These are phyloP conservation scores for Brachyhypopomus occidentalis DNA, from an alignment of 2,113 vertebrate genomes.

Conservation along the genomic window DNA sequence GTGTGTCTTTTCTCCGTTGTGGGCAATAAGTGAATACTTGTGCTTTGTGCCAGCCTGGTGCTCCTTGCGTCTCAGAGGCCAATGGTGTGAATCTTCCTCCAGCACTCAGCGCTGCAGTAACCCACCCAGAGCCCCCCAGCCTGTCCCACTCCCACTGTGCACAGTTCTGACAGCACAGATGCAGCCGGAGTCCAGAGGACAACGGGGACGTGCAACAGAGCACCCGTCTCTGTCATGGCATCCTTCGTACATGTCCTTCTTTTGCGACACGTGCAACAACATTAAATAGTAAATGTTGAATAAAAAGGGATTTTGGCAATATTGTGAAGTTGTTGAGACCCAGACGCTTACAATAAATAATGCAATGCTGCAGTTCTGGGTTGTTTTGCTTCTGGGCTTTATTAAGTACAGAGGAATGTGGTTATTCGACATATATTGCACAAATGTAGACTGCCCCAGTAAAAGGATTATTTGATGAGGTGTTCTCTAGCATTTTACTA, in stretches of 20 bases:
- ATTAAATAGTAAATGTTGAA: background rate
- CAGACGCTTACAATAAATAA: background rate
- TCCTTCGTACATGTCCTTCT: background rate
- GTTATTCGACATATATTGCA: background rate
- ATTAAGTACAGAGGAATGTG: background rate
- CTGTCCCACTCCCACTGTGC: background rate
- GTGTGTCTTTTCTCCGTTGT: background rate
- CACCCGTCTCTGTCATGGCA: background rate
- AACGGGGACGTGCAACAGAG: background rate
- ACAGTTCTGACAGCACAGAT: background rate
- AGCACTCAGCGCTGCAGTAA: background rate
- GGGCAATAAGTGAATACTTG: background rate
- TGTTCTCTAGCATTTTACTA: background rate
- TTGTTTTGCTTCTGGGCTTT: background rate
- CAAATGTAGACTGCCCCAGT: background rate
- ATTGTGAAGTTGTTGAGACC: background rate
- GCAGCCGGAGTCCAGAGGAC: background rate
- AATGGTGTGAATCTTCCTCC: background rate
- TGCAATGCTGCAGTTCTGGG: background rate
- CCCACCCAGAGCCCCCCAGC: background rate
- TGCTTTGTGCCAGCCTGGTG: background rate
- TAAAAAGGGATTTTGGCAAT: background rate
- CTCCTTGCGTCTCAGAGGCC: background rate
- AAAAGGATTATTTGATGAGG: background rate
- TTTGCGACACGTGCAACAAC: background rate